Percentiles rank a stretch among this genome's conserved stretches.
Conservation (phyloP, 37 sponge, comb jelly and placozoan species). For the Mnemiopsis leidyi region DNA sequence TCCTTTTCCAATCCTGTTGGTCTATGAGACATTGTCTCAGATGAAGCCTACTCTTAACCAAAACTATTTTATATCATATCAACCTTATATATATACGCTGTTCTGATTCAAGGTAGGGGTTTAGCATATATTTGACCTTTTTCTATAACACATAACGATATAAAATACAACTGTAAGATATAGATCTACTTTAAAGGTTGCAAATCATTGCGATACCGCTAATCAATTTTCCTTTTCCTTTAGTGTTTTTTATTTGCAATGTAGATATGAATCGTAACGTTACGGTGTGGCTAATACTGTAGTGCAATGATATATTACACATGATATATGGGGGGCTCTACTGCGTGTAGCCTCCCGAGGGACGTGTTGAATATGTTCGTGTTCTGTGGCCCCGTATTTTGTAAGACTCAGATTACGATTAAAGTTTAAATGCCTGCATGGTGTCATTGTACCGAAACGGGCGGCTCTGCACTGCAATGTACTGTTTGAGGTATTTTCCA, state of each 20-base stretch:
- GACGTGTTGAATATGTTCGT: background rate
- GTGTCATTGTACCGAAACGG: background rate
- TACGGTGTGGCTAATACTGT: background rate
- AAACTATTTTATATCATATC: too few species aligned
- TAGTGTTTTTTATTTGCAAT: slow-evolving; percentile 43
- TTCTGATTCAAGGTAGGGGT: background rate
- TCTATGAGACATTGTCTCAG: too few species aligned
- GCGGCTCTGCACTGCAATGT: too few species aligned
- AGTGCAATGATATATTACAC: background rate
- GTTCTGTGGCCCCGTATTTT: background rate
- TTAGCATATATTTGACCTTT: background rate
- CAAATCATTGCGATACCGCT: background rate
- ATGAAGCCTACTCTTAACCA: too few species aligned
- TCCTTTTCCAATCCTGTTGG: too few species aligned
- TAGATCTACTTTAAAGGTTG: background rate
- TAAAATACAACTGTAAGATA: background rate
- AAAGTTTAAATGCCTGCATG: background rate
- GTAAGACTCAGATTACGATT: background rate
- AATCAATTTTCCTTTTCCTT: background rate
- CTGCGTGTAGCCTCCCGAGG: background rate
- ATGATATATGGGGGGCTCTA: background rate
- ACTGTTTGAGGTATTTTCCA: slow-evolving; percentile 30
- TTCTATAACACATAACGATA: background rate
- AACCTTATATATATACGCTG: background rate
- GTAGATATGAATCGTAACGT: background rate